Evolutionary conservation across 2,113 vertebrate genomes (phyloP).

Genomic region (sheep (Ovis aries)): DNA sequence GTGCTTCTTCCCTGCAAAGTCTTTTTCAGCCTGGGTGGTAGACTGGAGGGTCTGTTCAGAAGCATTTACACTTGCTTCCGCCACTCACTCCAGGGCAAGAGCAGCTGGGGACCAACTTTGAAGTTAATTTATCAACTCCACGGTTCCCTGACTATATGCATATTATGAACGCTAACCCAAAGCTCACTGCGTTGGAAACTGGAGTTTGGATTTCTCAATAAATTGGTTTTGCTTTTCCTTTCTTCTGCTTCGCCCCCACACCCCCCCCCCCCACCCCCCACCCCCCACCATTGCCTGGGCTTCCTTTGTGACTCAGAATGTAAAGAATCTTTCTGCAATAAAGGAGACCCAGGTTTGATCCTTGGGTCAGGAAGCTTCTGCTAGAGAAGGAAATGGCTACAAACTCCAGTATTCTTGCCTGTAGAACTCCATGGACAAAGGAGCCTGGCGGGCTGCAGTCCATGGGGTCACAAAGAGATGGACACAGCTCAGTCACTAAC

Average conservation of each 20-base stretch:
- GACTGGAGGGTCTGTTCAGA: too few relatives aligned
- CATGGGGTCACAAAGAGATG: neutral
- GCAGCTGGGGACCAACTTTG: neutral
- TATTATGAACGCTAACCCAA: neutral
- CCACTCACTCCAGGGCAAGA: fast-evolving
- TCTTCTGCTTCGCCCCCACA: too few relatives aligned
- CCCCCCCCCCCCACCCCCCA: fast-evolving
- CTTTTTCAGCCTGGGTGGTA: neutral
- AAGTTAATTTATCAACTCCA: neutral
- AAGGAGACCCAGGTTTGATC: neutral
- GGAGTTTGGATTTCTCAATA: neutral
- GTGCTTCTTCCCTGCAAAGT: neutral
- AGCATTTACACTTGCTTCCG: neutral
- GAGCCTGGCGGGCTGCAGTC: neutral
- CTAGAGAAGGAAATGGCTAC: neutral
- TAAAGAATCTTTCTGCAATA: neutral
- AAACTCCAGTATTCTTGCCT: neutral
- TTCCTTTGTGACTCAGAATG: neutral
- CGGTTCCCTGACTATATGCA: fast-evolving
- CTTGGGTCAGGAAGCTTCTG: neutral
- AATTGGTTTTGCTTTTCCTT: neutral
- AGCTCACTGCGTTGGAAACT: neutral
- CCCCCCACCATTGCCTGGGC: neutral
- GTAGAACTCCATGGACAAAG: neutral
- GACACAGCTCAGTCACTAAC: neutral